These are phyloP conservation scores for Alligator mississippiensis DNA, from an alignment of 2,113 vertebrate species.

Conservation along the genomic window DNA sequence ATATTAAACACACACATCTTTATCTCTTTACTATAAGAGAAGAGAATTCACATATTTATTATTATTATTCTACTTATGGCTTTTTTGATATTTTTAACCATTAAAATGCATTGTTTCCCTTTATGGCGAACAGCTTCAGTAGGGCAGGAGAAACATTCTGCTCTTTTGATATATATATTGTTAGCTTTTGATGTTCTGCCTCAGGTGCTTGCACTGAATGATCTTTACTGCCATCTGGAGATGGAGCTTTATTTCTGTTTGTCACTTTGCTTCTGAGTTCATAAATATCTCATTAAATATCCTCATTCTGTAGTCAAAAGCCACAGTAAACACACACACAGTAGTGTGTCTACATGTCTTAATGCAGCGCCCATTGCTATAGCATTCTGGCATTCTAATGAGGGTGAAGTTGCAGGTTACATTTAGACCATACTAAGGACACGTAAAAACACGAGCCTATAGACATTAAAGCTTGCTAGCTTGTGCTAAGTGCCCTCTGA, in stretches of 20 bases:
- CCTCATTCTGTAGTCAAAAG: not conserved
- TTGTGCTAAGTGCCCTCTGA: too few relatives aligned
- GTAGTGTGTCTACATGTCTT: slow-evolving; percentile 20
- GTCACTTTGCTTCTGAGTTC: slow-evolving; percentile 27
- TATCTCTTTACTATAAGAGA: not conserved
- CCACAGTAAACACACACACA: not conserved
- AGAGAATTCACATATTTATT: not conserved
- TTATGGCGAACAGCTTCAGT: not conserved
- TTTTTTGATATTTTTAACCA: not conserved
- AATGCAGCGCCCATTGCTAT: not conserved
- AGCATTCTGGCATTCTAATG: not conserved
- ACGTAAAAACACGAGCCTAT: too few relatives aligned
- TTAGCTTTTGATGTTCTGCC: slow-evolving; percentile 42
- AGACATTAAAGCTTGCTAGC: too few relatives aligned
- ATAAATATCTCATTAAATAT: slow-evolving; percentile 9
- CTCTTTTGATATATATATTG: not conserved
- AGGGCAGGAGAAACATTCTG: not conserved
- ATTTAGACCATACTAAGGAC: too few relatives aligned
- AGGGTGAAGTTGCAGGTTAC: too few relatives aligned
- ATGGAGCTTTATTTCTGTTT: slow-evolving; percentile 52
- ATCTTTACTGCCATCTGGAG: slow-evolving; percentile 70
- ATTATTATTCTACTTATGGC: not conserved
- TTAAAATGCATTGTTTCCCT: not conserved
- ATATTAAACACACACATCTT: not conserved
- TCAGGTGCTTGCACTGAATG: slow-evolving; percentile 36